A percentile compares a stretch with the other conserved stretches of the same genome.
Conservation (phyloP, 1,140 invertebrate genomes). For the Sinella curviseta region DNA sequence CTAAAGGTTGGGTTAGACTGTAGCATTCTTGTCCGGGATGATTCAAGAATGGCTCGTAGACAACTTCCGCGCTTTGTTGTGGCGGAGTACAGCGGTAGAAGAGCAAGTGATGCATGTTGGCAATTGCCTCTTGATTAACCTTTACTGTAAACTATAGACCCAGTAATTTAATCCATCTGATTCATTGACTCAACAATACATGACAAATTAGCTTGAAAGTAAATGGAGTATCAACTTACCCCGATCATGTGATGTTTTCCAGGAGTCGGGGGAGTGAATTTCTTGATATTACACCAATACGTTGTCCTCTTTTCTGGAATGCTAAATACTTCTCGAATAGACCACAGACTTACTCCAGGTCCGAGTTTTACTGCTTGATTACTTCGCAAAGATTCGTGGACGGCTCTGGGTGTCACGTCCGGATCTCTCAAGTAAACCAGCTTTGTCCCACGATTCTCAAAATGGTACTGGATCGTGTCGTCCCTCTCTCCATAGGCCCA, state of each 20-base stretch:
- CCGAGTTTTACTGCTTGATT: neutral
- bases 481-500: slow-evolving; percentile 72
- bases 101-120: slow-evolving; percentile 1
- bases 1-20: neutral
- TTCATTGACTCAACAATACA: neutral
- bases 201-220: neutral
- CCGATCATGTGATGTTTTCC: neutral
- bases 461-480: slow-evolving; percentile 58
- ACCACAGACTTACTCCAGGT: neutral
- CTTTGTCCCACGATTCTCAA: slow-evolving; percentile 65
- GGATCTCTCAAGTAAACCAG: slow-evolving; percentile 63
- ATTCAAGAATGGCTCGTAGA: slow-evolving; percentile 32
- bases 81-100: slow-evolving; percentile 39
- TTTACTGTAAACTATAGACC: slow-evolving; percentile 22
- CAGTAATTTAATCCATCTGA: neutral
- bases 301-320: slow-evolving; percentile 34
- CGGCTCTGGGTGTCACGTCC: slow-evolving; percentile 50
- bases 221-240: neutral
- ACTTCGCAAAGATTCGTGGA: neutral
- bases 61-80: neutral
- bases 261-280: neutral
- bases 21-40: slow-evolving; percentile 42
- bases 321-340: slow-evolving; percentile 29
- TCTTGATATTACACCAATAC: neutral
- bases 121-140: neutral